Base-by-base conservation (phyloP, 2,113 vertebrate species). In the Pithys albifrons region DNA sequence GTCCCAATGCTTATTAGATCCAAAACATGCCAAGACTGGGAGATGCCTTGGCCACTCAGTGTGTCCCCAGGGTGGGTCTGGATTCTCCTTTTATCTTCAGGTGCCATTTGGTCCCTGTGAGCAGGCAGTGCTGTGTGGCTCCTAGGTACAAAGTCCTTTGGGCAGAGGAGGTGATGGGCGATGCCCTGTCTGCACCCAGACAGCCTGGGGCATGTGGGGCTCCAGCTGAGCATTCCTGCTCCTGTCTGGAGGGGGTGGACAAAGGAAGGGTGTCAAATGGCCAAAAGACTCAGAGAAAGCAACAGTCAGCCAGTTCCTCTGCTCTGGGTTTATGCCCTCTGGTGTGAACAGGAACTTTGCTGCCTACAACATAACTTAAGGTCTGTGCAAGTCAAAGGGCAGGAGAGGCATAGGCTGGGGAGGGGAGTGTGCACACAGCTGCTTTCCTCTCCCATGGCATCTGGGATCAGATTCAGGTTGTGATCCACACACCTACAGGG, bases 391-490 rank as follows among this genome's bases (percentile, higher is more conserved):
- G 55, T 28, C 0, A 4, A 52, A 59, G 52, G 22, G 31, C 29
- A 59, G 49, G 9, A 62, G 59, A 37, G 43, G 43, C 33, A 35
- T 9, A 9, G 64, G 33, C 10, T 55, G 62, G 72, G 58, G 62
- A 62, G 28, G 4, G 12, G 33, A 5, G 24, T 16, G 20, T 58
- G 57, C 49, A 3, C 0, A 0, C n/a, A n/a, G 62, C 35, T 22
- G 25, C 10, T 61, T 93, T 61, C 77, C 25, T 73, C 35, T 65
- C 49, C 73, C 0, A 1, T 20, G 43, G 31, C 1, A 0, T 39
- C 55, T 46, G 45, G 73, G 39, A 28, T 69, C 18, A 41, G 27
- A 28, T 41, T 52, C 51, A 17, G 19, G 61, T 8, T 73, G 49
- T 39, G 35, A 73, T 65, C 45, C 35, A 11, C 43, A 69, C 58